phyloP scores from a whole-genome alignment of 2,113 vertebrate species.

The Chauna torquata region DNA sequence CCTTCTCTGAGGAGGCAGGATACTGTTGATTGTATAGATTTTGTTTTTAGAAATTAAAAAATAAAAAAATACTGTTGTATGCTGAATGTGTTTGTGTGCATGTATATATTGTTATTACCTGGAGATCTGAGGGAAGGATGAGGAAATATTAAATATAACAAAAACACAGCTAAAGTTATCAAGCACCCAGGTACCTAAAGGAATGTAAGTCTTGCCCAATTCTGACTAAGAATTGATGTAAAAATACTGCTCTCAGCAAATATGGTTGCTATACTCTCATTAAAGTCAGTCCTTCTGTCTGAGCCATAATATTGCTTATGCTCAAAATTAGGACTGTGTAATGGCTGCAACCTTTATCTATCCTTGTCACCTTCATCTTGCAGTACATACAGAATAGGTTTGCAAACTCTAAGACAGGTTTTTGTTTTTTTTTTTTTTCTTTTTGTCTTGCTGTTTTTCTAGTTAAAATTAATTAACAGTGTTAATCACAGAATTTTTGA shows the following conservation, averaged over 20 bases:
- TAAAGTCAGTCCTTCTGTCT: neutral
- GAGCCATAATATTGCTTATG: neutral
- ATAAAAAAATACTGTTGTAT: neutral
- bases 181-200: neutral
- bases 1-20: neutral
- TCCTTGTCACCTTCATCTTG: neutral
- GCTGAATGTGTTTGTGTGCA: neutral
- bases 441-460: neutral
- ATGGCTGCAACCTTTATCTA: neutral
- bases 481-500: neutral
- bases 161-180: neutral
- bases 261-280: neutral
- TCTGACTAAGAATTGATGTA: neutral
- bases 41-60: neutral
- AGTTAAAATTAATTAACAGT: constrained; percentile 8
- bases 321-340: neutral
- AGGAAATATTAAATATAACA: neutral
- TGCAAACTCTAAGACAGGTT: neutral
- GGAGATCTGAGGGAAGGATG: neutral
- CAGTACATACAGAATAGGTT: neutral
- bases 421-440: constrained; percentile 5
- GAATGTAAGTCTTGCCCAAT: neutral
- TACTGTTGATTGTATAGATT: neutral
- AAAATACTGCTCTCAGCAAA: neutral
- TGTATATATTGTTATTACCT: neutral